phyloP scores from a whole-genome alignment of 1,140 invertebrate species.

The Tetramorium parvispinum region DNA sequence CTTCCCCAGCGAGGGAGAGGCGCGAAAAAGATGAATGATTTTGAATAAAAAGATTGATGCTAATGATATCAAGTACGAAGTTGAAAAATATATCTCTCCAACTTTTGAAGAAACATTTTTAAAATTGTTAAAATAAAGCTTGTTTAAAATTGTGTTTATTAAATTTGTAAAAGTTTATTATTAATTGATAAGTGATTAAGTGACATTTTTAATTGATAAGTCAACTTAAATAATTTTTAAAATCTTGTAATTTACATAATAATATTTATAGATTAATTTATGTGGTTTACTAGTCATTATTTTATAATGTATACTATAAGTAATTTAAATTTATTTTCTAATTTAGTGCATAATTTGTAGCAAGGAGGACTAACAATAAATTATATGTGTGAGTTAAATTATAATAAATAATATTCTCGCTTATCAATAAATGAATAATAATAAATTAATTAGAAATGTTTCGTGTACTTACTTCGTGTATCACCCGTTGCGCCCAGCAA shows the following conservation, averaged over 20 bases:
- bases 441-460: neutral
- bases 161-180: neutral
- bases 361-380: neutral
- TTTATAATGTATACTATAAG: neutral
- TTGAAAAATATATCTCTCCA: neutral
- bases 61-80: slow-evolving; percentile 1
- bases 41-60: slow-evolving; percentile 19
- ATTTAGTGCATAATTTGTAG: neutral
- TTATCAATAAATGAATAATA: neutral
- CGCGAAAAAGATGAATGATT: slow-evolving; percentile 34
- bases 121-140: neutral
- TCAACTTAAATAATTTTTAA: neutral
- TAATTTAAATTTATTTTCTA: neutral
- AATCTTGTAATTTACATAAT: neutral
- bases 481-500: slow-evolving; percentile 62
- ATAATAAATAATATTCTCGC: no score
- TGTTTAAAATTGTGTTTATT: no score
- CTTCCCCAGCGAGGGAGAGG: neutral
- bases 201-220: neutral
- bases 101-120: neutral
- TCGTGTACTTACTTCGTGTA: slow-evolving; percentile 65
- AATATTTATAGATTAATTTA: neutral
- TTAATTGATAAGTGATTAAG: neutral
- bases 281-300: neutral
- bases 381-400: no score